A percentile compares a stretch with the other conserved stretches of the same genome.
These are phyloP conservation scores for Leptinotarsa lineolata DNA, from an alignment of 1,140 invertebrate genomes.

Conservation along the genomic window DNA sequence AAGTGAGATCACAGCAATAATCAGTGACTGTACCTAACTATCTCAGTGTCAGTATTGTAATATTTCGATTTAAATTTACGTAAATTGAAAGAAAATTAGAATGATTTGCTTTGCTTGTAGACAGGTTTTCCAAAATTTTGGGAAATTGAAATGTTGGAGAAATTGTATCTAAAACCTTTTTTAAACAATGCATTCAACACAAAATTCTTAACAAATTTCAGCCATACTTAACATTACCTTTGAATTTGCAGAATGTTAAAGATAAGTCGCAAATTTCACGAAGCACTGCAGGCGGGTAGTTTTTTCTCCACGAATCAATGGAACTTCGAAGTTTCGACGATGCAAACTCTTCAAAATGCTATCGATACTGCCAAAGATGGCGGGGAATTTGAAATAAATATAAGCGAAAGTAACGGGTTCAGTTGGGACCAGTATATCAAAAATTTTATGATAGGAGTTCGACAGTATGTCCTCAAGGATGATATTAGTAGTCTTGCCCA, in stretches of 20 bases:
- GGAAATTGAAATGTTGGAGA: too few relatives aligned
- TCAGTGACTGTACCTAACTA: too few relatives aligned
- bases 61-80: too few relatives aligned
- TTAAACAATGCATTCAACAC: too few relatives aligned
- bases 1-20: too few relatives aligned
- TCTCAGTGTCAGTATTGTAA: too few relatives aligned
- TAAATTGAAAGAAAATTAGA: too few relatives aligned
- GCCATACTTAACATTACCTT: too few relatives aligned
- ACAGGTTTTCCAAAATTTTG: too few relatives aligned
- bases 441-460: conserved; percentile 77
- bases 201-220: too few relatives aligned
- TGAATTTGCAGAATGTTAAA: conserved; percentile 75
- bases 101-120: too few relatives aligned
- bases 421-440: conserved; percentile 73
- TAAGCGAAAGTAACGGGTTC: conserved; percentile 57
- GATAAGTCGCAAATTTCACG: conserved; percentile 77
- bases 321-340: conserved; percentile 79
- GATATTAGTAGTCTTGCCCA: conserved; percentile 65
- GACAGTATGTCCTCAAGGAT: conserved; percentile 80
- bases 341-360: conserved; percentile 67
- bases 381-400: conserved; percentile 64
- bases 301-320: conserved; percentile 89
- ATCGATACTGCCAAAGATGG: conserved; percentile 65
- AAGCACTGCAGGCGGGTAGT: conserved; percentile 63
- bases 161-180: too few relatives aligned